Base-by-base conservation (phyloP, 2,113 vertebrate genomes). In the Oreochromis spilurus region DNA sequence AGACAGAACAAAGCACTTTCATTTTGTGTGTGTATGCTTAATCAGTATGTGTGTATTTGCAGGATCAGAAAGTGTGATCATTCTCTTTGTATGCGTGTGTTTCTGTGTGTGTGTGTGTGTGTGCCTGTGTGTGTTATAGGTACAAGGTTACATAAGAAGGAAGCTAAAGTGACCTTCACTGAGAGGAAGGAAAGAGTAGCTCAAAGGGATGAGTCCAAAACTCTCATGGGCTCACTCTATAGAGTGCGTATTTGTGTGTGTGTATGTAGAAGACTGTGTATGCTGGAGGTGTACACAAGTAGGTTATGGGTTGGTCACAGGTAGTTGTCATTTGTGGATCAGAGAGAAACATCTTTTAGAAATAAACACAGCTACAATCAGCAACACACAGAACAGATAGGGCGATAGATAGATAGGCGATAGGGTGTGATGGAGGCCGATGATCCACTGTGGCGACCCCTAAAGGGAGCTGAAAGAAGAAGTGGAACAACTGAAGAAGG, bases 1-100 rank as follows among this genome's bases (percentile, higher is more conserved):
- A 89, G 92, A 88, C 72, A 82, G 83, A 91, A 91, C 84, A 94
- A 90, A 93, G 89, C 85, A 86, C 91, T 91, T 85, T 86, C 58
- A 60, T 26, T 77, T 31, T 45, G 62, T 79, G 82, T 84, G 80
- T 58, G 43, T 54, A 43, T 81, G 43, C 24, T 40, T 31, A 82
- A 70, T 82, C 81, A 53, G 65, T 89, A 43, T 81, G 77, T 85
- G 83, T 81, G 54, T 55, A 65, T 31, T 38, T 79, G 55, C 57
- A 57, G 36, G 82, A 83, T 77, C 38, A 75, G 75, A 38, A 34
- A 10, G 78, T 58, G 45, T 50, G 72, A 84, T 87, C 58, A 78
- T 38, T 67, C 5, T 52, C 38, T 43, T 8, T 48, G 77, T 54
- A 0, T 81, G 21, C 78, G 52, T 55, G 53, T 54, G 5, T 53